Evolutionary conservation across 2,888 invertebrate genomes (phyloP).

Genomic region (Punctoribates punctum): DNA sequence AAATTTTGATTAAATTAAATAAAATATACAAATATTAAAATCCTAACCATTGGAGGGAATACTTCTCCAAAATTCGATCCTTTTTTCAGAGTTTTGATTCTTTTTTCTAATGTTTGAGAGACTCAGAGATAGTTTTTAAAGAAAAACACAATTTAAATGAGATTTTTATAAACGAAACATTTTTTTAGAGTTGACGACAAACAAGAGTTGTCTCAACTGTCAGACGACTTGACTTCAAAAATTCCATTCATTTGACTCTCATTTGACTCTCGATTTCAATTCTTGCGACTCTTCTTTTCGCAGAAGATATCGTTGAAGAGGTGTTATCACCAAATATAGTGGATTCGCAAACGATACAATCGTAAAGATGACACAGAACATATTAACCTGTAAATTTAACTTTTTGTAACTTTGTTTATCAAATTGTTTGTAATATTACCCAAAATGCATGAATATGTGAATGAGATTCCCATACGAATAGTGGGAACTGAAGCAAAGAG

Average conservation of each 20-base stretch:
- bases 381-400: conserved; percentile 44
- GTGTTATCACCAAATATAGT: conserved; percentile 44
- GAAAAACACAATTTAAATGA: background rate
- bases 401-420: background rate
- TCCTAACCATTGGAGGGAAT: too few species aligned
- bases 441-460: conserved; percentile 44
- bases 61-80: too few species aligned
- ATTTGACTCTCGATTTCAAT: background rate
- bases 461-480: conserved; percentile 50
- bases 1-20: too few species aligned
- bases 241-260: background rate
- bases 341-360: conserved; percentile 46
- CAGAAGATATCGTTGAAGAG: conserved; percentile 44
- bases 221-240: background rate
- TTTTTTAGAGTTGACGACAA: background rate
- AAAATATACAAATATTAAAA: too few species aligned
- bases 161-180: background rate
- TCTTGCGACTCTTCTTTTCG: conserved; percentile 38
- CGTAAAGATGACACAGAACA: conserved; percentile 45
- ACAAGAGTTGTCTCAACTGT: background rate
- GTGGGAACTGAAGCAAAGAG: conserved; percentile 50
- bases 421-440: conserved; percentile 37
- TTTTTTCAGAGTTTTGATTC: too few species aligned
- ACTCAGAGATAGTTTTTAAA: too few species aligned
- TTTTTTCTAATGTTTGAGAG: too few species aligned